These are phyloP conservation scores for Lasioglossum albipes DNA, from an alignment of 1,140 invertebrate genomes.

Conservation along the genomic window DNA sequence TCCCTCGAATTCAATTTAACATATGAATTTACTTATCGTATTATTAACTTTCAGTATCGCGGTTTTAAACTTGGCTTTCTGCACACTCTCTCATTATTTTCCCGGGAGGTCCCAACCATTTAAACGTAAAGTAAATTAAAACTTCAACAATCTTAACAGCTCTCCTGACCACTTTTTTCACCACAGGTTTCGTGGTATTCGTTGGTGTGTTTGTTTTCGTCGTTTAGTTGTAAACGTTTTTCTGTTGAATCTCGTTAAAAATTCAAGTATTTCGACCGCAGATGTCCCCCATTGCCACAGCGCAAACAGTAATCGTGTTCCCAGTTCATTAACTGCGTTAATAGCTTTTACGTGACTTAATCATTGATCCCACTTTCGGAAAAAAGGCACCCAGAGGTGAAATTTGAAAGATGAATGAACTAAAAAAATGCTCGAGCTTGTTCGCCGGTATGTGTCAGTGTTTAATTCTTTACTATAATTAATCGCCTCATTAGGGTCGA, in stretches of 20 bases:
- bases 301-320: conserved; percentile 55
- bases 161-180: background rate
- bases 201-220: conserved; percentile 44
- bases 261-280: conserved; percentile 63
- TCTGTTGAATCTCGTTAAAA: conserved; percentile 53
- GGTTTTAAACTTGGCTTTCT: no score
- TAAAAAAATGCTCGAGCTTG: background rate
- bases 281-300: conserved; percentile 29
- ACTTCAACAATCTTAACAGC: no score
- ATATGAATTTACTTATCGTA: no score
- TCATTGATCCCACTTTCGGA: conserved; percentile 37
- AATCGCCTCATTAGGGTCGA: background rate
- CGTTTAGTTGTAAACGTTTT: conserved; percentile 20
- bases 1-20: no score
- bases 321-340: conserved; percentile 52
- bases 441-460: background rate
- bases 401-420: conserved; percentile 41
- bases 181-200: background rate
- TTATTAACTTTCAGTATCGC: no score
- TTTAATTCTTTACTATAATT: background rate
- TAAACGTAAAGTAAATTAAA: no score
- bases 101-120: no score
- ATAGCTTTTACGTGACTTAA: conserved; percentile 43
- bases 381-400: conserved; percentile 27
- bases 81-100: no score